Conservation (phyloP, 2,797 vertebrate species). For the Gymnoscopelus braueri region DNA sequence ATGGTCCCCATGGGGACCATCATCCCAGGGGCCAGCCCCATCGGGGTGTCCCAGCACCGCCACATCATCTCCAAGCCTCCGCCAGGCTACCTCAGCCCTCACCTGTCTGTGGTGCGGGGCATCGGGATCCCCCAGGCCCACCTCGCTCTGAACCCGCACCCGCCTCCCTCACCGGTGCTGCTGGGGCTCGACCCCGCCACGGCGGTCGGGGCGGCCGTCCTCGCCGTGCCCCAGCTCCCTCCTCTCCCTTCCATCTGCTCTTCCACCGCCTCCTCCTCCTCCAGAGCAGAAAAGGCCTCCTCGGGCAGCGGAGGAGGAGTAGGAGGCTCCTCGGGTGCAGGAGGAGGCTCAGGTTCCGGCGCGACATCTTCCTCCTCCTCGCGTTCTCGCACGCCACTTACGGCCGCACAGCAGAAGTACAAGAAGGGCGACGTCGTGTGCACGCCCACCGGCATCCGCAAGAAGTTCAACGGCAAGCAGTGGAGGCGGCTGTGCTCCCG, state of each 20-base stretch:
- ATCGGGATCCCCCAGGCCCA: constrained; percentile 76
- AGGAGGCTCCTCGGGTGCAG: constrained; percentile 60
- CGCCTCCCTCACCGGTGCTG: constrained; percentile 81
- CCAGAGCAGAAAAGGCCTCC: constrained; percentile 83
- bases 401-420: constrained; percentile 92
- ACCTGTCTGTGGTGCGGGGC: constrained; percentile 80
- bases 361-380: constrained; percentile 78
- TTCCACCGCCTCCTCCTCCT: constrained; percentile 60
- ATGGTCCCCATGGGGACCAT: constrained; percentile 78
- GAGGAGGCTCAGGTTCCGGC: constrained; percentile 72
- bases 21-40: constrained; percentile 74
- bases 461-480: constrained; percentile 96
- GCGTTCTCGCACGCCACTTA: constrained; percentile 89
- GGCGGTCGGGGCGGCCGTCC: constrained; percentile 60
- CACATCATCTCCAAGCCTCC: constrained; percentile 85
- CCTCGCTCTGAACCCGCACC: constrained; percentile 78
- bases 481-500: constrained; percentile 92
- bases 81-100: constrained; percentile 82
- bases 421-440: constrained; percentile 96
- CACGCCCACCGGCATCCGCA: constrained; percentile 92
- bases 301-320: constrained; percentile 38
- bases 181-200: constrained; percentile 76
- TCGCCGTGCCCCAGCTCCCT: constrained; percentile 75
- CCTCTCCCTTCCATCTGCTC: constrained; percentile 78
- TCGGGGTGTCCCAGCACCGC: constrained; percentile 77